Conservation (phyloP, 1,140 invertebrate species). For the Rhopalosiphum padi region DNA sequence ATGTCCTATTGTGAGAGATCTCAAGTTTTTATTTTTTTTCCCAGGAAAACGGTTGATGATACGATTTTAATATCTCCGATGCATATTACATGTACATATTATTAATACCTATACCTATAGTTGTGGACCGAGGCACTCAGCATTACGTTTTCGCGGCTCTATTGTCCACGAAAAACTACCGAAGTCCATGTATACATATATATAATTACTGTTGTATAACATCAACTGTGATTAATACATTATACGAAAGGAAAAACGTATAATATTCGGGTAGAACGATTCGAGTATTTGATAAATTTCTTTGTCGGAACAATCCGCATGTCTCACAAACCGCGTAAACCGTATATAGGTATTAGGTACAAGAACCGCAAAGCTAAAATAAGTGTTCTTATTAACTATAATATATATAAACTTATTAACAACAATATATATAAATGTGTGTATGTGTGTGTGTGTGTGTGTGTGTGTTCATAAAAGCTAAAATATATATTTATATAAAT, state of each 20-base stretch:
- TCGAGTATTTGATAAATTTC: background rate
- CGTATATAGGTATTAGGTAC: background rate
- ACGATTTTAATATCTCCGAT: slow-evolving; percentile 28
- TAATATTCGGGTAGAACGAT: background rate
- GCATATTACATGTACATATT: background rate
- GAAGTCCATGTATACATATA: background rate
- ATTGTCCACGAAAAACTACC: background rate
- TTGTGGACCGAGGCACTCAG: background rate
- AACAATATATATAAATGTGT: no score
- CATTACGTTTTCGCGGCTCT: background rate
- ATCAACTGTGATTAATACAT: background rate
- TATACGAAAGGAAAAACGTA: background rate
- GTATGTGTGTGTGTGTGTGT: no score
- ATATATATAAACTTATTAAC: no score
- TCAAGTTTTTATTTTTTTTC: slow-evolving; percentile 4
- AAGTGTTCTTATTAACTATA: background rate
- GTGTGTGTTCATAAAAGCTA: background rate
- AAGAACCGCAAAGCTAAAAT: background rate
- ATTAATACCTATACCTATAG: background rate
- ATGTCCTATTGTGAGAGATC: slow-evolving; percentile 7
- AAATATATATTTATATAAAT: background rate
- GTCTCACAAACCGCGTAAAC: background rate
- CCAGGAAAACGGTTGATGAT: background rate
- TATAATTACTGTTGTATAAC: background rate
- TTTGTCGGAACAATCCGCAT: background rate